phyloP scores from a whole-genome alignment of 2,888 invertebrate species.

The Eupithecia dodoneata region DNA sequence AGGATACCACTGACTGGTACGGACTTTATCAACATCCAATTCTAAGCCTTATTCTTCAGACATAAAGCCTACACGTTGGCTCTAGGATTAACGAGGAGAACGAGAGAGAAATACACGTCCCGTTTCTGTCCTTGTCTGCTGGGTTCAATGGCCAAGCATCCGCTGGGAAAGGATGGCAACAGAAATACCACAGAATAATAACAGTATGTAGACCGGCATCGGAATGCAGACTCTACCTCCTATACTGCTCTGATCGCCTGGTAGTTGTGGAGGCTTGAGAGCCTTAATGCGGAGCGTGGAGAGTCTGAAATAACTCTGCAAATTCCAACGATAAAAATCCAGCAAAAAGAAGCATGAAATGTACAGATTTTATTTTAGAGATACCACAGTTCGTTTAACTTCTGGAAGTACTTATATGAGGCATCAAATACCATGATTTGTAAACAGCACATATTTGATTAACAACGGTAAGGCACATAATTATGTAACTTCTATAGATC shows the following conservation, averaged over 20 bases:
- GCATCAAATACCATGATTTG: background rate
- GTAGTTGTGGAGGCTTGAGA: conserved; percentile 74
- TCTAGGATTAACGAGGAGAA: conserved; percentile 38
- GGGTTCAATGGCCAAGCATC: conserved; percentile 70
- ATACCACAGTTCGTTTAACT: background rate
- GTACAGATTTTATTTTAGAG: background rate
- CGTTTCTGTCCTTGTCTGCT: conserved; percentile 69
- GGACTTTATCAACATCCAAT: conserved; percentile 45
- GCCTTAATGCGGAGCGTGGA: conserved; percentile 58
- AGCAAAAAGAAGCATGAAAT: background rate
- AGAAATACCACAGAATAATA: conserved; percentile 37
- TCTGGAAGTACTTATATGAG: background rate
- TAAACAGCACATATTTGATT: background rate
- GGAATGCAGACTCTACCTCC: conserved; percentile 66
- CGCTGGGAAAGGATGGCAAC: conserved; percentile 61
- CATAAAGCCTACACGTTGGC: conserved; percentile 34
- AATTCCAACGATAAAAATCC: background rate
- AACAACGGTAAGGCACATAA: too few relatives aligned
- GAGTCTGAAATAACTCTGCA: conserved; percentile 23
- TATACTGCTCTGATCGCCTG: conserved; percentile 61
- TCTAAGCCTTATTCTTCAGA: conserved; percentile 33
- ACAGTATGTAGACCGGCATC: conserved; percentile 16
- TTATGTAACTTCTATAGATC: too few relatives aligned
- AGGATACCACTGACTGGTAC: conserved; percentile 57
- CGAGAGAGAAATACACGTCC: conserved; percentile 62